phyloP scores from a whole-genome alignment of 2,113 vertebrate species.

The Podarcis cretensis region DNA sequence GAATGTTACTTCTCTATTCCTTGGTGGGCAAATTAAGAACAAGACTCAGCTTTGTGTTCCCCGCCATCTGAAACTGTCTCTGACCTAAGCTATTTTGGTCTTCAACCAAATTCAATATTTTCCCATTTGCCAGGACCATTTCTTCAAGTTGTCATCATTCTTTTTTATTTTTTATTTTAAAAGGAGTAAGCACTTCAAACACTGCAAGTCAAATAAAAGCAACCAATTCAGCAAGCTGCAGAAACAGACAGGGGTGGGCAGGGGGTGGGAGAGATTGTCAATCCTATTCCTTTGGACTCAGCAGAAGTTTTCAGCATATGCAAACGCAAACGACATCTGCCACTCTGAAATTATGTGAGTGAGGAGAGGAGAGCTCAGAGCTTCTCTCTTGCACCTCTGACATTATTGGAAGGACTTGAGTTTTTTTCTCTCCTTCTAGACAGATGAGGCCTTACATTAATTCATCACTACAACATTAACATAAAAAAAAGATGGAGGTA shows the following conservation, averaged over 20 bases:
- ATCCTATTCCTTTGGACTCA: background rate
- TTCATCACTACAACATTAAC: background rate
- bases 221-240: conserved; percentile 22
- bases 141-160: background rate
- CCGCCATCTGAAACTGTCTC: background rate
- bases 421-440: background rate
- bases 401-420: background rate
- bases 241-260: too few relatives aligned
- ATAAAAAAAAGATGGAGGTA: background rate
- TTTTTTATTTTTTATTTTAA: background rate
- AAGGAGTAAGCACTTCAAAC: background rate
- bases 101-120: background rate
- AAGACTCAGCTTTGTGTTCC: conserved; percentile 7
- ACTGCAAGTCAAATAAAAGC: background rate
- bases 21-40: background rate
- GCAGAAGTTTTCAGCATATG: conserved; percentile 2
- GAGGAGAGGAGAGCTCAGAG: background rate
- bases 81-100: conserved; percentile 1
- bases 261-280: background rate
- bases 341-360: background rate
- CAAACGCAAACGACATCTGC: conserved; percentile 20
- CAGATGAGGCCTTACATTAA: background rate
- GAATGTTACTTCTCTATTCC: conserved; percentile 17
- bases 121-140: conserved; percentile 1
- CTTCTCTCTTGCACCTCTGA: conserved; percentile 11